A percentile compares a stretch with the other conserved stretches of the same genome.
Conservation (phyloP, 30 jellyfish, hydroid and myxozoan genomes). For the Turritopsis dohrnii region DNA sequence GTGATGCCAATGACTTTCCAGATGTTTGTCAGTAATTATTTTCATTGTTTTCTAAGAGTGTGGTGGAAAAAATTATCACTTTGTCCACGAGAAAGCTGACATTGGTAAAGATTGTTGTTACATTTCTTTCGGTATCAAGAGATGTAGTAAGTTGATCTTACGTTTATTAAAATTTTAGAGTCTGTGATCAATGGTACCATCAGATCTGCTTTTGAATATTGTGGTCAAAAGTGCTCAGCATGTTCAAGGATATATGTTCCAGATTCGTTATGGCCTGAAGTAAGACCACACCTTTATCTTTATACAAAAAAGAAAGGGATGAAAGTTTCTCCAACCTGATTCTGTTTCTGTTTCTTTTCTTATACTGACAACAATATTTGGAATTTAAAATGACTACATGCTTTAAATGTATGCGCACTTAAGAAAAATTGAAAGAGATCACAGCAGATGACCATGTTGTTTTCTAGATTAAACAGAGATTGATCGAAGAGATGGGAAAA, state of each 20-base stretch:
- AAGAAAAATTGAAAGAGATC: too few relatives aligned
- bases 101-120: slow-evolving; percentile 36
- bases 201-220: slow-evolving; percentile 79
- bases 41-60: slow-evolving; percentile 56
- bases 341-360: too few relatives aligned
- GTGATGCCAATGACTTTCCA: too few relatives aligned
- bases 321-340: too few relatives aligned
- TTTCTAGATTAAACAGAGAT: slow-evolving; percentile 68
- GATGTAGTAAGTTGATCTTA: not conserved
- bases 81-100: slow-evolving; percentile 93
- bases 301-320: not conserved
- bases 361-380: too few relatives aligned
- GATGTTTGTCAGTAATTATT: not conserved
- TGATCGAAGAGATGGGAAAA: slow-evolving; percentile 54
- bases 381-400: not conserved
- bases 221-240: slow-evolving; percentile 99
- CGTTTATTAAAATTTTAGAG: slow-evolving; percentile 33
- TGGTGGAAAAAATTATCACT: slow-evolving; percentile 97
- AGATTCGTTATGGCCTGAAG: slow-evolving; percentile 93
- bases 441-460: too few relatives aligned
- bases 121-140: not conserved
- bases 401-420: too few relatives aligned
- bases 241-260: slow-evolving; percentile 97
- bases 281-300: slow-evolving; percentile 10
- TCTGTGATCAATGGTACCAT: slow-evolving; percentile 82